Conservation (phyloP, 2,113 vertebrate species). For the Sapayoa aenigma region DNA sequence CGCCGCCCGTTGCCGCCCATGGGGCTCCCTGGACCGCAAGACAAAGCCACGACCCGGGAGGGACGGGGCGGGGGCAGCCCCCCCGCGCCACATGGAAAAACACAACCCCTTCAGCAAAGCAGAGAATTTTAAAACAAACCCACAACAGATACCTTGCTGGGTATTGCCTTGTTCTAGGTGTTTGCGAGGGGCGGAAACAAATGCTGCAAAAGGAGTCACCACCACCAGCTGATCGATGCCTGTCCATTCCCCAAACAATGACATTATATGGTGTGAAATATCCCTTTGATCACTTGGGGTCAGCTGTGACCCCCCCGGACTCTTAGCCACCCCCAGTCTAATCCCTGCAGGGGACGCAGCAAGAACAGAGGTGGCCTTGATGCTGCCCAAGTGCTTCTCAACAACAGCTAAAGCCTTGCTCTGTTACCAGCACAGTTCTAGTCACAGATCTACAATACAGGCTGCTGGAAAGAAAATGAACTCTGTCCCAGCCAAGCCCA, state of each 20-base stretch:
- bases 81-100: no score
- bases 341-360: background rate
- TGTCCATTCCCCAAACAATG: background rate
- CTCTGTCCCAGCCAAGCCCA: background rate
- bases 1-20: no score
- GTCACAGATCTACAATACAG: fast-evolving
- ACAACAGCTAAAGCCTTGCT: background rate
- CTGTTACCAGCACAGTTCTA: fast-evolving
- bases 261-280: background rate
- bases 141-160: background rate
- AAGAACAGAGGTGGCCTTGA: background rate
- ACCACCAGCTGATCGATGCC: background rate
- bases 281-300: background rate
- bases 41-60: no score
- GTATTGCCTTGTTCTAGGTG: background rate
- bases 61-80: no score
- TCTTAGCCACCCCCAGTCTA: background rate
- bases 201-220: background rate
- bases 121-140: no score
- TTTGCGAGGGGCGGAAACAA: background rate
- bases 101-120: no score
- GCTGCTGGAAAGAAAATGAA: background rate
- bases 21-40: no score
- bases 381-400: background rate
- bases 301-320: background rate